Evolutionary conservation across 1,140 invertebrate genomes (phyloP).

Genomic region (Scylla paramamosain): DNA sequence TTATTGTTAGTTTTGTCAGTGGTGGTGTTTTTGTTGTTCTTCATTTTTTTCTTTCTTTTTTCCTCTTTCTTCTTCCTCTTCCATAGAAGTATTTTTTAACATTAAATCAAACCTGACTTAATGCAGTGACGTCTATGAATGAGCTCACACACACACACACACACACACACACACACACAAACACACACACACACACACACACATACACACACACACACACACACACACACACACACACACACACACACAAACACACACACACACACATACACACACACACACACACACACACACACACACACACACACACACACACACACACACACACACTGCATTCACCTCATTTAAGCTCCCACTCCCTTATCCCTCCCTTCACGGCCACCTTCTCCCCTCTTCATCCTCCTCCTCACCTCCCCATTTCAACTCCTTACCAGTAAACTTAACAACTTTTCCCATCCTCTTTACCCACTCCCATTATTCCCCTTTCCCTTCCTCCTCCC

Average conservation of each 20-base stretch:
- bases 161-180: neutral
- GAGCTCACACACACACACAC: neutral
- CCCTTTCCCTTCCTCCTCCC: no score
- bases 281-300: constrained; percentile 30
- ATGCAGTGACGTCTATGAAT: no score
- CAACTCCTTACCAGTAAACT: no score
- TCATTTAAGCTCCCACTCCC: neutral
- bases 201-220: constrained; percentile 32
- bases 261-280: constrained; percentile 8
- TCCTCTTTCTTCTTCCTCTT: neutral
- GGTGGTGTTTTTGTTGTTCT: neutral
- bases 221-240: constrained; percentile 32
- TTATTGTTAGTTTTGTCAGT: no score
- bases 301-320: constrained; percentile 27
- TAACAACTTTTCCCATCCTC: no score
- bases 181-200: constrained; percentile 13
- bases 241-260: constrained; percentile 23
- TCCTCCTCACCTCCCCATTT: neutral
- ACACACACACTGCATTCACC: no score
- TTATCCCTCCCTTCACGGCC: neutral
- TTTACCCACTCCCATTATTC: no score
- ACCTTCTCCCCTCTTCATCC: neutral
- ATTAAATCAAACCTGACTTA: no score
- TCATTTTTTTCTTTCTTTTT: constrained; percentile 17
- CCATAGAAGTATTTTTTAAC: no score